phyloP scores from a whole-genome alignment of 2,888 invertebrate genomes.

The Metacarcinus magister region DNA sequence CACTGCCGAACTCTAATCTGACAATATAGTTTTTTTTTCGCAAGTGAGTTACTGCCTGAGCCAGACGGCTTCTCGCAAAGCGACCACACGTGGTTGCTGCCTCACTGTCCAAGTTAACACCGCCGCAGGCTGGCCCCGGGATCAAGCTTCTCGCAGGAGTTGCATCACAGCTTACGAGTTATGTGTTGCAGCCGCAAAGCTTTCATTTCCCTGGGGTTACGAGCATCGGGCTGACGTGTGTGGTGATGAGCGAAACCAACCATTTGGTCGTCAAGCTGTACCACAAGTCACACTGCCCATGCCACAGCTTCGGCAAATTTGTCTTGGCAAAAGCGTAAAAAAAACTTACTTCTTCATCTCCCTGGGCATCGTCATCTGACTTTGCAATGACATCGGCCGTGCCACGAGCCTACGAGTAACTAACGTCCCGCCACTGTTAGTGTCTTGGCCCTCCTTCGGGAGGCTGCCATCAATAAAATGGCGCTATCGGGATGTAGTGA shows the following conservation, averaged over 20 bases:
- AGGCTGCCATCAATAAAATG: background rate
- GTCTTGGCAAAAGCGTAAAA: background rate
- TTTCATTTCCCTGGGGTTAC: background rate
- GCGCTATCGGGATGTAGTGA: background rate
- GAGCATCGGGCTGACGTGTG: background rate
- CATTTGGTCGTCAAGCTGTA: background rate
- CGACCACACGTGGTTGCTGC: background rate
- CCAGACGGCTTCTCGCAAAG: background rate
- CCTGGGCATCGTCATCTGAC: constrained; percentile 61
- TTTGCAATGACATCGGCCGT: constrained; percentile 59
- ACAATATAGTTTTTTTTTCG: background rate
- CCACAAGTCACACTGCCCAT: background rate
- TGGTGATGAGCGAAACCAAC: background rate
- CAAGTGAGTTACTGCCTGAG: background rate
- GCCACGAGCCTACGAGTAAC: background rate
- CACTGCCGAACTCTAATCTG: background rate
- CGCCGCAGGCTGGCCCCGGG: background rate
- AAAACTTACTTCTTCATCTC: background rate
- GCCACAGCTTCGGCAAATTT: background rate
- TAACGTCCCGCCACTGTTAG: background rate
- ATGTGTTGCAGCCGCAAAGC: background rate
- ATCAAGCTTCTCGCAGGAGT: background rate
- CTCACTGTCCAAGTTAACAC: background rate
- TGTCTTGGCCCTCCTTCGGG: constrained; percentile 29
- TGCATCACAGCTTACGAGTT: background rate